These are phyloP conservation scores for Gymnarchus niloticus DNA, from an alignment of 2,113 vertebrate genomes.

Conservation along the genomic window DNA sequence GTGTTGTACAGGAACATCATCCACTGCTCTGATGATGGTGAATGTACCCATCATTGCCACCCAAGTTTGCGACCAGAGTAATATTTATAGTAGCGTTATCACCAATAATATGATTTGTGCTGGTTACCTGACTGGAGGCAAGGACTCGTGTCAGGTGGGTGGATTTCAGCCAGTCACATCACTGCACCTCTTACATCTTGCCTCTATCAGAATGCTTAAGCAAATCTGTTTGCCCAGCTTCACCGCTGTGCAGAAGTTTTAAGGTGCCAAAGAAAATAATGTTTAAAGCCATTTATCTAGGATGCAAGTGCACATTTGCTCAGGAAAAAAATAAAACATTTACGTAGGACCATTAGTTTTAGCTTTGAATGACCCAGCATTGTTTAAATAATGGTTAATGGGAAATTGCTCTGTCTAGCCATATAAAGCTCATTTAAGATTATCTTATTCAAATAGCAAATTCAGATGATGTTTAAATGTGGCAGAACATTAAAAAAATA, in stretches of 20 bases:
- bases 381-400: too few relatives aligned
- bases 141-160: slow-evolving; percentile 85
- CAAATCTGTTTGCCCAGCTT: background rate
- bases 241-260: background rate
- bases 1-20: slow-evolving; percentile 57
- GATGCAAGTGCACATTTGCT: background rate
- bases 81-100: slow-evolving; percentile 65
- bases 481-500: too few relatives aligned
- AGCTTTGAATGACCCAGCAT: too few relatives aligned
- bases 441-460: too few relatives aligned
- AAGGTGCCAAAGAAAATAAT: background rate
- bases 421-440: too few relatives aligned
- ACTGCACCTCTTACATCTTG: background rate
- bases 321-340: too few relatives aligned
- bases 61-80: slow-evolving; percentile 65
- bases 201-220: background rate
- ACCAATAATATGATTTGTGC: slow-evolving; percentile 83
- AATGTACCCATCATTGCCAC: slow-evolving; percentile 69
- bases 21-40: slow-evolving; percentile 70
- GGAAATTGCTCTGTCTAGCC: too few relatives aligned
- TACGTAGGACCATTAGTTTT: too few relatives aligned
- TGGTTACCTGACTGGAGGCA: slow-evolving; percentile 72
- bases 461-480: too few relatives aligned
- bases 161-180: background rate
- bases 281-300: background rate